phyloP scores from a whole-genome alignment of 2,888 invertebrate genomes.

The Macrophya annulata region DNA sequence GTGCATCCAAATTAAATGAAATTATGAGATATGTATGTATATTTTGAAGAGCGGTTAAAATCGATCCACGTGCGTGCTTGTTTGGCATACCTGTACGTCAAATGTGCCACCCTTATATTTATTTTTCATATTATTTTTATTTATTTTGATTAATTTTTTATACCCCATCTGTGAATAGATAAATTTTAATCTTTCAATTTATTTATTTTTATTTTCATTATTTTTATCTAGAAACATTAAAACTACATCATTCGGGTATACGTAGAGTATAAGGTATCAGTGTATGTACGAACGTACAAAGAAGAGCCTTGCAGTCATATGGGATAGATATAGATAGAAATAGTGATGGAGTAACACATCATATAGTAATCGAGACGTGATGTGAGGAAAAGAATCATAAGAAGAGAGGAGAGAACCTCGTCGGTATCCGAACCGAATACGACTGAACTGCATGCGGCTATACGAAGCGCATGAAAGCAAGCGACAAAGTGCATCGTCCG shows the following conservation, averaged over 20 bases:
- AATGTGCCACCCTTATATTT: background rate
- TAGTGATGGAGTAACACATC: background rate
- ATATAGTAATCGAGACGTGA: background rate
- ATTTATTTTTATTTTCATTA: background rate
- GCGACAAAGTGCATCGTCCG: conserved; percentile 69
- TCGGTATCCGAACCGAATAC: conserved; percentile 66
- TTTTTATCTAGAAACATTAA: background rate
- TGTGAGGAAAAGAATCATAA: background rate
- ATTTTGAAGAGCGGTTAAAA: conserved; percentile 2
- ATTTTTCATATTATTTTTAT: too few species aligned
- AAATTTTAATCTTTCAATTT: too few species aligned
- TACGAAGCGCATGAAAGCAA: conserved; percentile 59
- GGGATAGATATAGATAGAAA: background rate
- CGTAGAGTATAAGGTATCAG: too few species aligned
- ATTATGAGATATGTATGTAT: background rate
- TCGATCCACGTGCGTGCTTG: background rate
- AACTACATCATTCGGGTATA: background rate
- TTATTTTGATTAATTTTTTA: background rate
- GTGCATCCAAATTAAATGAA: background rate
- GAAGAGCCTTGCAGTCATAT: background rate
- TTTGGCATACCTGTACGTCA: background rate
- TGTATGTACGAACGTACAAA: too few species aligned
- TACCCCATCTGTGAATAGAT: background rate
- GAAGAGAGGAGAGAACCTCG: conserved; percentile 59
- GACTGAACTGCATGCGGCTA: conserved; percentile 66